These are phyloP conservation scores for Bruchidius siliquastri DNA, from an alignment of 2,888 invertebrate species.

Conservation along the genomic window DNA sequence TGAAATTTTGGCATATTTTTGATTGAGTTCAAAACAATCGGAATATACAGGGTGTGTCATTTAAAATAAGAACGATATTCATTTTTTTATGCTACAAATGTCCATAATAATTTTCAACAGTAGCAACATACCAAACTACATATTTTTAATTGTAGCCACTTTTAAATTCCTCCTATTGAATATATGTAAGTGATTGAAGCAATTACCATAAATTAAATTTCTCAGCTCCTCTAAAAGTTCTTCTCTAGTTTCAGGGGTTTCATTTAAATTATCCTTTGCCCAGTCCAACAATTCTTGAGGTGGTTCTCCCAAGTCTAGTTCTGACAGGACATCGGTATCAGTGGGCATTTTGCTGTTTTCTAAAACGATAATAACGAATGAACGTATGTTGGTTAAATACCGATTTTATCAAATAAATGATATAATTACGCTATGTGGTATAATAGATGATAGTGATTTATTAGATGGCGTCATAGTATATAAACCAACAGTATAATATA, in stretches of 20 bases:
- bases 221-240: slow-evolving; percentile 67
- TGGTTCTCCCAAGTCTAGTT: slow-evolving; percentile 62
- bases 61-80: no score
- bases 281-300: slow-evolving; percentile 63
- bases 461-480: neutral
- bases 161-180: no score
- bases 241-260: slow-evolving; percentile 64
- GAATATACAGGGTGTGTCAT: no score
- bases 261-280: slow-evolving; percentile 63
- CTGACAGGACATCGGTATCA: slow-evolving; percentile 54
- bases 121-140: no score
- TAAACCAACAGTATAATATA: neutral
- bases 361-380: neutral
- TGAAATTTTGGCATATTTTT: no score
- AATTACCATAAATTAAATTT: slow-evolving; percentile 72
- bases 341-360: slow-evolving; percentile 19
- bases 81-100: no score
- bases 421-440: neutral
- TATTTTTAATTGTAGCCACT: no score
- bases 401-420: neutral
- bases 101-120: no score
- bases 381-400: neutral
- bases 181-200: no score
- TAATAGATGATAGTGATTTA: neutral
- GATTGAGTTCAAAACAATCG: no score